These are phyloP conservation scores for Trissoscelio sp. DNA, from an alignment of 2,888 invertebrate species.

Conservation along the genomic window DNA sequence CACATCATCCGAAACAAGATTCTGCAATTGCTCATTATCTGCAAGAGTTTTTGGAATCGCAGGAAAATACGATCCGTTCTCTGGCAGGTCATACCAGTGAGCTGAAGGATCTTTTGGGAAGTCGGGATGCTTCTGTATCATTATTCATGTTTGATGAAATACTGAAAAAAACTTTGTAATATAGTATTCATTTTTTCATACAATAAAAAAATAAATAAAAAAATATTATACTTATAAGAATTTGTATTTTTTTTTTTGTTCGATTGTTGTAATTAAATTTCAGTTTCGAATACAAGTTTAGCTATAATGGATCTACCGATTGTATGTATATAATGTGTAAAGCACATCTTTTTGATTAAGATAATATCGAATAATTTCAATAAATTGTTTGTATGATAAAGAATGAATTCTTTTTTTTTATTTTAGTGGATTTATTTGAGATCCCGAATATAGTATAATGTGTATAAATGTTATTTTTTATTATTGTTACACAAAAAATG, in stretches of 20 bases:
- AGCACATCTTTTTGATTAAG: constrained; percentile 22
- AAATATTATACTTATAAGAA: too few species aligned
- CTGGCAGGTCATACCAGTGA: constrained; percentile 90
- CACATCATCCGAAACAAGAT: constrained; percentile 86
- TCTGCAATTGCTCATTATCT: constrained; percentile 87
- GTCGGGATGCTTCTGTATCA: constrained; percentile 87
- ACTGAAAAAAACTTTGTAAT: constrained; percentile 77
- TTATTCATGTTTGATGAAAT: constrained; percentile 91
- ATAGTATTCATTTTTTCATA: too few species aligned
- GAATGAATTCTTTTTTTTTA: neutral
- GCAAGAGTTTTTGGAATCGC: constrained; percentile 90
- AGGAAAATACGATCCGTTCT: constrained; percentile 87
- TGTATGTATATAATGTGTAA: constrained; percentile 44
- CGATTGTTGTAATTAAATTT: constrained; percentile 11
- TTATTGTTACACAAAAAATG: too few species aligned
- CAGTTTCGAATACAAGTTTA: neutral
- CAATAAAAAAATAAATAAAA: too few species aligned
- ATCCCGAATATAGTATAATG: too few species aligned
- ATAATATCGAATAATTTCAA: constrained; percentile 15
- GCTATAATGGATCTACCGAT: neutral
- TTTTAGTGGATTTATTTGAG: too few species aligned
- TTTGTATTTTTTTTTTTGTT: too few species aligned
- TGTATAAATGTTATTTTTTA: too few species aligned
- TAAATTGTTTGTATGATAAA: constrained; percentile 30
- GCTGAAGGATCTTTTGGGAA: constrained; percentile 87